Evolutionary conservation across 2,113 vertebrate species (phyloP).

Genomic region (Accipiter cooperii): DNA sequence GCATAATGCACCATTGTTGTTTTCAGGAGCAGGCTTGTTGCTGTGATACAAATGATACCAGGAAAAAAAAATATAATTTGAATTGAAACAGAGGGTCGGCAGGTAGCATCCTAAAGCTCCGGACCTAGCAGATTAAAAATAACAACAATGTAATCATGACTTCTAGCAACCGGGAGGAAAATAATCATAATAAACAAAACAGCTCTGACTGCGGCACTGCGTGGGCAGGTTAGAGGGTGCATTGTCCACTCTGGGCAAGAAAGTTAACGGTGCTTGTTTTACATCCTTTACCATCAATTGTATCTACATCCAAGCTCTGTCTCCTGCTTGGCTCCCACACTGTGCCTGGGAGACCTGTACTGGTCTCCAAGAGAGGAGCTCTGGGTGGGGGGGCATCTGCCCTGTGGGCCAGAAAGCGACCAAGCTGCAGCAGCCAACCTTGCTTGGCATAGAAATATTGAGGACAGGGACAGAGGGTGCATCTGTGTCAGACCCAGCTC

Average conservation of each 20-base stretch:
- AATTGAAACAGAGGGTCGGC: background rate
- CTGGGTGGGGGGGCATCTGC: rapidly evolving
- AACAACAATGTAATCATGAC: background rate
- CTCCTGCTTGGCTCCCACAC: background rate
- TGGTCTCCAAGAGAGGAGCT: background rate
- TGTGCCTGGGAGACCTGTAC: background rate
- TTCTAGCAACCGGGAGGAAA: background rate
- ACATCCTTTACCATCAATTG: background rate
- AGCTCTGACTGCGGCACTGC: rapidly evolving
- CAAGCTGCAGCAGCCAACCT: background rate
- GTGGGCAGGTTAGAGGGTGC: background rate
- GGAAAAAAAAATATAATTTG: background rate
- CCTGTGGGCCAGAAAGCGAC: background rate
- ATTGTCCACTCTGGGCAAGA: background rate
- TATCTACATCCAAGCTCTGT: background rate
- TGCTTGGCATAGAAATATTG: background rate
- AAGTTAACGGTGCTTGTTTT: background rate
- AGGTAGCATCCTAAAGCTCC: background rate
- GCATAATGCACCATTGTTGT: constrained; percentile 29
- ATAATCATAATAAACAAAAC: background rate
- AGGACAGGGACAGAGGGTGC: background rate
- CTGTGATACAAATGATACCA: background rate
- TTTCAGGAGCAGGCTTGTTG: background rate
- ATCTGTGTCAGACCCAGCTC: background rate
- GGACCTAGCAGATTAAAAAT: background rate